Evolutionary conservation across 1,140 invertebrate species (phyloP), one percentile per base, ranked within the genome.

Genomic region (Listronotus bonariensis): DNA sequence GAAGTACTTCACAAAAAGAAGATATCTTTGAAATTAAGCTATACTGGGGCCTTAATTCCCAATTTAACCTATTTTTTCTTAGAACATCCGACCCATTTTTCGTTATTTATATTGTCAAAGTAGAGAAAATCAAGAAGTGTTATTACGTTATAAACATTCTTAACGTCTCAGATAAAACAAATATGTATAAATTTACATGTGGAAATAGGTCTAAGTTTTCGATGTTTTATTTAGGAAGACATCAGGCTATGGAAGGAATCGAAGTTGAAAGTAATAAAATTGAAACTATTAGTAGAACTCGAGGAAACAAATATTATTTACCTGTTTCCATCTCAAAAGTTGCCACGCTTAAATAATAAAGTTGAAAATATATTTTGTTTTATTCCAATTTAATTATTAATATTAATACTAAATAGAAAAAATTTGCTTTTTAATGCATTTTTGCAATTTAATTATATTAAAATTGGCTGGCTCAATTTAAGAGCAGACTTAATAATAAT

Each of bases 161-260:
- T 11, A 38, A 31, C n/a, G 34, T 34, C n/a, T 52, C 49, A 5
- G 15, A 52, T n/a, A n/a, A 52, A 17, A 52, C 31, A 3, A 36
- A 38, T 3, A 52, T 52, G 49, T 52, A 34, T n/a, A 52, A 52
- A 34, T 52, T 52, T 38, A 26, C 49, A 4, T 52, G 31, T 26
- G 49, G 49, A 15, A 12, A 34, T 31, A 17, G 8, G 0, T n/a
- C 49, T 7, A 52, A 52, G 31, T 52, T 52, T 15, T 52, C 31
- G 10, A 52, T 32, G 26, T 52, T 52, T 36, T 52, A 52, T 26
- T 8, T 36, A 38, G 49, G 49, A 12, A 34, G n/a, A n/a, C 49
- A 38, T 31, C 49, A 52, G n/a, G 26, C n/a, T 17, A 8, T 32
- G n/a, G 49, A 52, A 36, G 49, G 49, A 9, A 14, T 52, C 5